Evolutionary conservation across 2,888 invertebrate species (phyloP), one percentile per base, ranked within the genome.

Genomic region (Heteromyza rotundicornis): DNA sequence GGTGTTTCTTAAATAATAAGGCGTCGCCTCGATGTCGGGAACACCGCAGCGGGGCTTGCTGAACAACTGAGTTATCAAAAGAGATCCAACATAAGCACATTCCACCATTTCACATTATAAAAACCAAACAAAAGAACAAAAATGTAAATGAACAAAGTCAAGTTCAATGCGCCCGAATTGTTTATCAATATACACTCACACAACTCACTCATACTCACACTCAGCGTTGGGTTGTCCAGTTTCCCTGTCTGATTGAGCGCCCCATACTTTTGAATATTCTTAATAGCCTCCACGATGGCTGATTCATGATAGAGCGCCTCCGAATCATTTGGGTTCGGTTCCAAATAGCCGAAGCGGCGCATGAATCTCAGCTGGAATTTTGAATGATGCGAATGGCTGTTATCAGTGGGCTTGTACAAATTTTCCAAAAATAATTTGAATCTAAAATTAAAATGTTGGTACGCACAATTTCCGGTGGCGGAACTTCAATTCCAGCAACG

Each of bases 251-350:
- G 85, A 44, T 87, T 85, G 7, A 93, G 82, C 1, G 87, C 90
- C 12, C 91, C 92, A 80, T 88, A 92, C 69, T 84, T 87, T 80
- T 93, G 92, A 81, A 92, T 85, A 67, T 85, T 86, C 74, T 84
- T 87, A 20, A 93, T 84, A 0, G 89, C 89, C 17, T 87, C 86
- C 8, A 86, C 82, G 32, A 91, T 83, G 2, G 90, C 87, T 58
- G 86, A 85, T 68, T 87, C 85, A 1, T 89, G 87, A 80, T 88
- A 90, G 7, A 89, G 81, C 22, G 87, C 86, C 69, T 87, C 89
- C 0, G 88, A 86, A 60, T 86, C 84, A 2, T 79, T 80, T 1
- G 82, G 80, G 50, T 82, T 83, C 53, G 80, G 74, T 59, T 85
- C 85, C 52, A 92, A 79, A 79, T 92, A 92, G 2, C 92, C 92